These are phyloP conservation scores for Lacanobia oleracea DNA, from an alignment of 2,888 invertebrate species.

Conservation along the genomic window DNA sequence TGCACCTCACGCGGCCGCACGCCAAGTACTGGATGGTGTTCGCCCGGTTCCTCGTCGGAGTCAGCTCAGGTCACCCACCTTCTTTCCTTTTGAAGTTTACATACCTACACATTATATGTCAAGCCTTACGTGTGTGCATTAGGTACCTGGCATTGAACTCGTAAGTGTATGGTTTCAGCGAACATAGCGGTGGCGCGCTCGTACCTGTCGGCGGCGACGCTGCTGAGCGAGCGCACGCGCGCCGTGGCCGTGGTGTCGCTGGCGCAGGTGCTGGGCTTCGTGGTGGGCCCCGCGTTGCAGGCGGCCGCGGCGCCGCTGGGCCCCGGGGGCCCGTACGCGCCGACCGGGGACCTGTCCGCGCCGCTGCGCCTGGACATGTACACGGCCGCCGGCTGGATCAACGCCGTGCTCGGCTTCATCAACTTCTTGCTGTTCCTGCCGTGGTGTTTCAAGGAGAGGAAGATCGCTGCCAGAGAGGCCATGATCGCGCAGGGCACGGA, in stretches of 20 bases:
- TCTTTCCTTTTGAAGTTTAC: constrained; percentile 1
- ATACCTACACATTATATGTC: neutral
- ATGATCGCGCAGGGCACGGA: constrained; percentile 93
- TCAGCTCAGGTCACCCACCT: constrained; percentile 93
- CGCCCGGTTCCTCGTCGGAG: constrained; percentile 95
- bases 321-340: constrained; percentile 83
- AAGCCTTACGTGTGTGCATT: neutral
- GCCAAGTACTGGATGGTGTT: constrained; percentile 94
- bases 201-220: constrained; percentile 96
- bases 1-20: constrained; percentile 92
- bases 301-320: constrained; percentile 95
- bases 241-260: constrained; percentile 96
- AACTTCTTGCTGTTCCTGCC: constrained; percentile 95
- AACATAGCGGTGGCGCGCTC: constrained; percentile 96
- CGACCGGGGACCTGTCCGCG: constrained; percentile 88
- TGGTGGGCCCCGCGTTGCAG: constrained; percentile 96
- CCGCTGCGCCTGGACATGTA: constrained; percentile 95
- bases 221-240: constrained; percentile 94
- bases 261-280: constrained; percentile 96
- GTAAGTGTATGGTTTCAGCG: constrained; percentile 84
- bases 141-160: neutral
- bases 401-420: constrained; percentile 93
- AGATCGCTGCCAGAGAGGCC: constrained; percentile 95
- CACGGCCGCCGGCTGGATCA: constrained; percentile 96
- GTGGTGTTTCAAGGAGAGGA: constrained; percentile 93